Percentiles rank a stretch among this genome's conserved stretches.
Evolutionary conservation across 1,140 invertebrate species (phyloP).

Genomic region (Trichogramma pretiosum): DNA sequence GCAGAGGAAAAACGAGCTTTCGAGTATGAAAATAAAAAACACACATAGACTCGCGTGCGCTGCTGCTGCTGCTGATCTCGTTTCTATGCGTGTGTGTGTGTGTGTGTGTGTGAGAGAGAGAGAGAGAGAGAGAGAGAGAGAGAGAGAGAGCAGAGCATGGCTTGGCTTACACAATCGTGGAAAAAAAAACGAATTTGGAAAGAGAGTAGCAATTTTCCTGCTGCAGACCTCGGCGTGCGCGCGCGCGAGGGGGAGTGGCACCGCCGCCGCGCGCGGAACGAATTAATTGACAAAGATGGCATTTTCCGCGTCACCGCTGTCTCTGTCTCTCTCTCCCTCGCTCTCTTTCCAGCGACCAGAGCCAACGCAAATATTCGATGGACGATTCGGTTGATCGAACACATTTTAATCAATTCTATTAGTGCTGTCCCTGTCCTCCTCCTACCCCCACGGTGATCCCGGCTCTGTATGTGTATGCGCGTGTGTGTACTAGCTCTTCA

Average conservation of each 20-base stretch:
- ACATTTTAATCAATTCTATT: constrained; percentile 49
- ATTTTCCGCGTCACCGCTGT: constrained; percentile 41
- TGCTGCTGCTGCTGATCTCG: too few species aligned
- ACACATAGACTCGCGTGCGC: too few species aligned
- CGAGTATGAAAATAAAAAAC: too few species aligned
- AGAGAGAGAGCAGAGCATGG: too few species aligned
- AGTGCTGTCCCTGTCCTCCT: constrained; percentile 36
- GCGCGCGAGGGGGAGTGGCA: neutral
- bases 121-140: neutral
- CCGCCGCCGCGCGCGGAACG: constrained; percentile 28
- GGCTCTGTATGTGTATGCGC: too few species aligned
- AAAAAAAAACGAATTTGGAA: constrained; percentile 6
- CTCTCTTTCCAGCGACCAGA: too few species aligned
- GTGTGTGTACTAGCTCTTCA: too few species aligned
- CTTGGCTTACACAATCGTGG: neutral
- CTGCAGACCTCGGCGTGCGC: constrained; percentile 8
- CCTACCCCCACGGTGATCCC: too few species aligned
- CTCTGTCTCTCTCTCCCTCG: too few species aligned
- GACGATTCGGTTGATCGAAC: constrained; percentile 41
- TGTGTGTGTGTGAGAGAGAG: neutral
- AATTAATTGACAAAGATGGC: constrained; percentile 46
- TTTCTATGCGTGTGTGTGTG: too few species aligned
- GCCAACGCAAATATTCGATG: too few species aligned
- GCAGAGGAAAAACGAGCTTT: too few species aligned
- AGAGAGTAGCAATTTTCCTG: constrained; percentile 29